These are phyloP conservation scores for Lepus europaeus DNA, from an alignment of 2,113 vertebrate genomes.

Conservation along the genomic window DNA sequence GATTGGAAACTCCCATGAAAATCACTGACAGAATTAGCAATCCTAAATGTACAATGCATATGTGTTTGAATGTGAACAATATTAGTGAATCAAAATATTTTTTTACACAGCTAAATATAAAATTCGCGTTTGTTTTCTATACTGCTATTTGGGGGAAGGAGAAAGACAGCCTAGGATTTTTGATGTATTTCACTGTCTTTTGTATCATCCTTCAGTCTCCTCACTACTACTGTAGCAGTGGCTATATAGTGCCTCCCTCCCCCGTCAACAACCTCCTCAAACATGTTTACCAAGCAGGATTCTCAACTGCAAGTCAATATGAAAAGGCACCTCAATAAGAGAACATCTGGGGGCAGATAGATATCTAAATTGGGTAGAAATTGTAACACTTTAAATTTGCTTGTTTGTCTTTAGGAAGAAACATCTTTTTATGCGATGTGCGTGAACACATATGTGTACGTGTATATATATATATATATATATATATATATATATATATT, in stretches of 20 bases:
- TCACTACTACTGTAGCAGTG: background rate
- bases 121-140: background rate
- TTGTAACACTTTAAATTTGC: background rate
- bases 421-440: background rate
- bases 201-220: background rate
- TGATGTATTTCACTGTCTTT: background rate
- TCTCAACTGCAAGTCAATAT: background rate
- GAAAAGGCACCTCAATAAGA: background rate
- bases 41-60: background rate
- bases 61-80: background rate
- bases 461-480: fast-evolving
- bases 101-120: constrained; percentile 20
- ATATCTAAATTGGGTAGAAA: background rate
- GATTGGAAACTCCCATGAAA: background rate
- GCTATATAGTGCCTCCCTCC: background rate
- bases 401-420: constrained; percentile 21
- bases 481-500: fast-evolving
- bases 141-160: background rate
- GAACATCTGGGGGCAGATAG: background rate
- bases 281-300: background rate
- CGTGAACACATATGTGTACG: fast-evolving
- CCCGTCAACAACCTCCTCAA: background rate
- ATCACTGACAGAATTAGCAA: background rate
- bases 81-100: background rate
- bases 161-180: background rate